phyloP scores from a whole-genome alignment of 2,113 vertebrate genomes.

The Melospiza georgiana region DNA sequence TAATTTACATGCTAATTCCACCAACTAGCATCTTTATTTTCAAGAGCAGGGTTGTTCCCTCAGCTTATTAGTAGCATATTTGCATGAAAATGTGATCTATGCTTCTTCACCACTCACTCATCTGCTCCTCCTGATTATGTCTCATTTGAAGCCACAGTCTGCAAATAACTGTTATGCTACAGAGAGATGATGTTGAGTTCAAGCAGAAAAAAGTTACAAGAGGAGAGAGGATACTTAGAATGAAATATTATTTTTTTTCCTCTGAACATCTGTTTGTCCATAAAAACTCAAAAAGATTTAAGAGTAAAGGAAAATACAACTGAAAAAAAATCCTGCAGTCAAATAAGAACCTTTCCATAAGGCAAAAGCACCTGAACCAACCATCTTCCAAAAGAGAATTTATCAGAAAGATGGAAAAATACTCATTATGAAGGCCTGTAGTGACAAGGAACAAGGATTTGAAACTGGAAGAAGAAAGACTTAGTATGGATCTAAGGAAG shows the following conservation, averaged over 20 bases:
- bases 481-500: not conserved
- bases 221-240: conserved; percentile 29
- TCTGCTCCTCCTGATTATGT: not conserved
- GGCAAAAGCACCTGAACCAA: not conserved
- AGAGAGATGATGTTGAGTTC: not conserved
- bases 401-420: not conserved
- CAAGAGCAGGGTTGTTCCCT: not conserved
- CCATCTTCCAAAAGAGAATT: not conserved
- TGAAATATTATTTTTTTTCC: not conserved
- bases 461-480: not conserved
- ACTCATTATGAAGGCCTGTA: not conserved
- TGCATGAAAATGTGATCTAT: conserved; percentile 41
- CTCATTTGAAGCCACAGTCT: conserved; percentile 4
- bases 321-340: not conserved
- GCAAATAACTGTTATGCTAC: not conserved
- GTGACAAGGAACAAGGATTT: not conserved
- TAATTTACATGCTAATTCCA: conserved; percentile 39
- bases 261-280: not conserved
- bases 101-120: not conserved
- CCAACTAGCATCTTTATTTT: not conserved
- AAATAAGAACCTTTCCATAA: not conserved
- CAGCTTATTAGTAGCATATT: conserved; percentile 26
- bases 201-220: not conserved
- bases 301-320: not conserved
- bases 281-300: conserved; percentile 1